These are phyloP conservation scores for Phyto melanocephala DNA, from an alignment of 2,888 invertebrate species.

Conservation along the genomic window DNA sequence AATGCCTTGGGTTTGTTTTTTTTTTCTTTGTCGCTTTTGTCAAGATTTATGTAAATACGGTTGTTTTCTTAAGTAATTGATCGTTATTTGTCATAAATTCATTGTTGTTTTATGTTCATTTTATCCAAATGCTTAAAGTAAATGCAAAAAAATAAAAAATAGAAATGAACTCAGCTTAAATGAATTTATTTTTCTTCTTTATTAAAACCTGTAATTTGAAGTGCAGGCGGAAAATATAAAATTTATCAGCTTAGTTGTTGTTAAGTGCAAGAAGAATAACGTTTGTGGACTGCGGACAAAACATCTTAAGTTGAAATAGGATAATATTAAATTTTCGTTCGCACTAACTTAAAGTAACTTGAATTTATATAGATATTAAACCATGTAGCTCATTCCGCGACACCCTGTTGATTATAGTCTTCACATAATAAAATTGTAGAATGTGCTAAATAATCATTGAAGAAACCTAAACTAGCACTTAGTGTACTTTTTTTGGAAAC, in stretches of 20 bases:
- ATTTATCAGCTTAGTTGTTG: neutral
- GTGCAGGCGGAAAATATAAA: conserved; percentile 10
- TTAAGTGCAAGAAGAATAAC: too few species aligned
- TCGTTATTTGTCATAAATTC: conserved; percentile 41
- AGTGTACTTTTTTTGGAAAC: too few species aligned
- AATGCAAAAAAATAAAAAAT: conserved; percentile 6
- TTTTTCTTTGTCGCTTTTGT: neutral
- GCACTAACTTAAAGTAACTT: too few species aligned
- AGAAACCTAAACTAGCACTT: too few species aligned
- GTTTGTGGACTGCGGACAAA: too few species aligned
- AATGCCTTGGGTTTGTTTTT: conserved; percentile 34
- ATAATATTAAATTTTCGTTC: too few species aligned
- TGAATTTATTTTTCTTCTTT: neutral
- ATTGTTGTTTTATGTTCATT: neutral
- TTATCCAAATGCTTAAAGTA: neutral
- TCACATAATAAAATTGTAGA: too few species aligned
- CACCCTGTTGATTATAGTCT: too few species aligned
- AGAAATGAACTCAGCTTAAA: conserved; percentile 19
- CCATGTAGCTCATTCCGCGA: too few species aligned
- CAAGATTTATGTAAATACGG: conserved; percentile 43
- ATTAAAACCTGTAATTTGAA: neutral
- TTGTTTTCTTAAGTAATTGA: conserved; percentile 38
- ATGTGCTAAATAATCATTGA: too few species aligned
- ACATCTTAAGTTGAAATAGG: too few species aligned
- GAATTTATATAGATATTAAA: too few species aligned